Evolutionary conservation across 2,113 vertebrate genomes (phyloP), one percentile per base, ranked within the genome.

Genomic region (Carassius carassius): DNA sequence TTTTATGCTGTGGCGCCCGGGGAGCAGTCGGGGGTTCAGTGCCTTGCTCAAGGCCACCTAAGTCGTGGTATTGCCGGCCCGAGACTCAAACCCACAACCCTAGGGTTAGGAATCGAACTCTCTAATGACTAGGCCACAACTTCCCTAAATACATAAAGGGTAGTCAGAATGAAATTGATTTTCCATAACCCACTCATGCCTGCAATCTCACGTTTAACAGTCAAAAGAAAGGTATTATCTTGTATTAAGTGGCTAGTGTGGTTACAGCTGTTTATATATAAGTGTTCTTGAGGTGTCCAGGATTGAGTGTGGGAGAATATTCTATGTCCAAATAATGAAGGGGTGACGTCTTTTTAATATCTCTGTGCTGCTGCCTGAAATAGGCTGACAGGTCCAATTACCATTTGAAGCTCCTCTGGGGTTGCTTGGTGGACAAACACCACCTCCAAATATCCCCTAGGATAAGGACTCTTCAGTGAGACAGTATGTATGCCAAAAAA

Each of bases 361-460:
- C 78, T 86, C 49, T 32, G 73, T 44, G 78, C 84, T 73, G 44
- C 29, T 74, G 70, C 81, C 77, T 84, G 77, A 56, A 87, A 89
- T 82, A 84, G 77, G 76, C 84, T 82, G 86, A 86, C 86, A 79
- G 86, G 78, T 83, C 82, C 81, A 86, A 87, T 89, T 87, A 87
- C 65, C 10, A 77, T 16, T 69, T 14, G 37, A 65, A 47, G 62
- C 86, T 88, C 67, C 67, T 60, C 67, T 19, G 65, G 63, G 29
- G 79, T 78, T 77, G 62, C 81, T 72, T 54, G 47, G 25, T 85
- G 83, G 77, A 86, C 82, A 87, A 86, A 82, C 44, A 86, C 84
- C 78, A 81, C 81, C 70, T 81, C 70, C 80, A 76, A 56, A 74
- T 62, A 72, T 67, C 79, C 74, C 73, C 23, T 12, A 69, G 76